A percentile compares a stretch with the other conserved stretches of the same genome.
These are phyloP conservation scores for Rattus norvegicus DNA, from an alignment of 2,113 vertebrate species.

Conservation along the genomic window GRCr8 NC_086020.1:68034501-68035000, in stretches of 20 bases:
- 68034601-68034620: neutral
- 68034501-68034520: too few relatives aligned
- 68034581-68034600: neutral
- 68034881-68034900: neutral
- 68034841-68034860: neutral
- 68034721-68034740: neutral
- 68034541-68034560: neutral
- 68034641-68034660: neutral
- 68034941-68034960: neutral
- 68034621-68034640: neutral
- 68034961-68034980: fast-evolving
- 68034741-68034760: neutral
- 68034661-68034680: neutral
- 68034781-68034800: neutral
- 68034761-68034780: neutral
- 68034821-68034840: neutral
- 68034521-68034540: neutral
- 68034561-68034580: neutral
- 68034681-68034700: neutral
- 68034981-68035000: neutral
- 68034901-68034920: fast-evolving
- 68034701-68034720: neutral
- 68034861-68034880: too few relatives aligned
- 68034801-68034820: neutral
- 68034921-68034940: neutral